Conservation (phyloP, 2,888 invertebrate genomes). For the Eupithecia abbreviata region DNA sequence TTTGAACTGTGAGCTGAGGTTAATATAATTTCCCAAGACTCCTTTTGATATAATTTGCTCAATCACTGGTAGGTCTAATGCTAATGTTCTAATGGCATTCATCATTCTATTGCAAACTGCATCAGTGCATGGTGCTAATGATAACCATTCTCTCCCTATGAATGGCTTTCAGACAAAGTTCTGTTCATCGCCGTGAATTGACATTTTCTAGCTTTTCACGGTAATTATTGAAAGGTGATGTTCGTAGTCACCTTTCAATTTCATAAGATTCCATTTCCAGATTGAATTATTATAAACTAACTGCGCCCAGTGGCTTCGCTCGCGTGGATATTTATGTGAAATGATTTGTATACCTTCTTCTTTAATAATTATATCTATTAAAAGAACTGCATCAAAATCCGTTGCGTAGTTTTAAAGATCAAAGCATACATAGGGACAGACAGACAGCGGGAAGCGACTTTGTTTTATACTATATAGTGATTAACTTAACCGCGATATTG, state of each 20-base stretch:
- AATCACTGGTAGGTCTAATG: conserved; percentile 30
- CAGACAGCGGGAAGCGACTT: no score
- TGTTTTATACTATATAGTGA: no score
- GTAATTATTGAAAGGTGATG: neutral
- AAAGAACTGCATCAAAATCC: no score
- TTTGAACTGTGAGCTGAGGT: neutral
- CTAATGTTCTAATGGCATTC: neutral
- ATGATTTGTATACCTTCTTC: no score
- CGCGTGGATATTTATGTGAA: no score
- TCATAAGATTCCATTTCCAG: neutral
- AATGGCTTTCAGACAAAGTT: conserved; percentile 25
- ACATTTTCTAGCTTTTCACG: conserved; percentile 6
- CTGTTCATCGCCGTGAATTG: conserved; percentile 2
- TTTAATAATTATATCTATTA: no score
- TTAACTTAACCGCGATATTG: neutral
- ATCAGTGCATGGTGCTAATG: conserved; percentile 23
- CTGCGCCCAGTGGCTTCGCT: neutral
- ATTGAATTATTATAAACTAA: neutral
- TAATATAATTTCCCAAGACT: neutral
- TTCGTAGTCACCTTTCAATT: neutral
- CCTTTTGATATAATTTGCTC: conserved; percentile 18
- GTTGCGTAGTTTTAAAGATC: no score
- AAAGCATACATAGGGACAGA: no score
- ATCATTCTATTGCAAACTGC: conserved; percentile 32
- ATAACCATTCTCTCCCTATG: conserved; percentile 19